Base-by-base conservation (phyloP, 2,888 invertebrate species). In the Callyntrura sp. region DNA sequence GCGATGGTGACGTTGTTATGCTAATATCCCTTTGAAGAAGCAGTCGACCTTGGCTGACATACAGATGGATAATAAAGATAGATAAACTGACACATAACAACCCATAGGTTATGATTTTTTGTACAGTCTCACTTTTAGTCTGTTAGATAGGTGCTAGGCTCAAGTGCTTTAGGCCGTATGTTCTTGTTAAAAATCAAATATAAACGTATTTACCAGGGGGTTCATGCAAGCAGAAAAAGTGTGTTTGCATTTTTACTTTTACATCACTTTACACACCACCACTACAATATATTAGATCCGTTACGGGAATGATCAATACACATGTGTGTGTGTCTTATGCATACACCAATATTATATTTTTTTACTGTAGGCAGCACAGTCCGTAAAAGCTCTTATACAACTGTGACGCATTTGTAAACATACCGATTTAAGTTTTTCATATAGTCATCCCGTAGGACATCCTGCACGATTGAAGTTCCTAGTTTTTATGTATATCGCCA, bases 11-110 rank as follows among this genome's bases (percentile, higher is more conserved):
- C 43, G 62, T 51, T 79, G 78, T 65, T 45, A 86, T 86, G 86
- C 51, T 86, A 85, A 85, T 62, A 55, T 45, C 14, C 28, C 51
- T 78, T 65, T 86, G 65, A 73, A 86, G 78, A 86, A 68, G 79
- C 86, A 48, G 86, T 51, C 79, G 86, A 48, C 86, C 86, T 86
- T 86, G 86, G 79, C 86, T 73, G 73, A 73, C 73, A 73, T 73
- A 73, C 23, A 45, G 73, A 51, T 51, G 12, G 45, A 73, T 73
- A 48, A 48, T 73, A 73, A 48, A 73, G 73, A 48, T 23, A 73
- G 48, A 73, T 25, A 62, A 35, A 35, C 35, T 35, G 60, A 23
- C 25, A 25, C 60, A 23, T 62, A 62, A 35, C 35, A 35, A 62
- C 23, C 8, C 60, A 11, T 62, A 62, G 8, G 35, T 35, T 35